phyloP scores from a whole-genome alignment of 1,140 invertebrate genomes.

The Papilio xuthus region DNA sequence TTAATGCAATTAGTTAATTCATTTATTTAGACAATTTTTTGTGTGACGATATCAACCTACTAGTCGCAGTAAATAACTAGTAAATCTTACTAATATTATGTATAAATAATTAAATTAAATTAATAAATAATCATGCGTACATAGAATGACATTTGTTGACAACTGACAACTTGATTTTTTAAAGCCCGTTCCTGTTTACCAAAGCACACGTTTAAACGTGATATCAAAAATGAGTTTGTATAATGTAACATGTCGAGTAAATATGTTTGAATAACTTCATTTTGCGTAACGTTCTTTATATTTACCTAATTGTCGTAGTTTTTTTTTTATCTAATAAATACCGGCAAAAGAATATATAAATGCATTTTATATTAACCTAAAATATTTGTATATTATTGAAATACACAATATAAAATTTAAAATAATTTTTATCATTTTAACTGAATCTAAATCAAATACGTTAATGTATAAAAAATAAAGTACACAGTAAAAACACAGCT shows the following conservation, averaged over 20 bases:
- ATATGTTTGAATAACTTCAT: neutral
- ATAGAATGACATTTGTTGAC: constrained; percentile 1
- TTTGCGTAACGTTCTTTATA: neutral
- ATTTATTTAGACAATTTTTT: constrained; percentile 11
- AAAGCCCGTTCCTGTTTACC: neutral
- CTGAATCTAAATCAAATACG: too few relatives aligned
- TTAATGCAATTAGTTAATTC: neutral
- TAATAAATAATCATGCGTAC: neutral
- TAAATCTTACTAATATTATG: too few relatives aligned
- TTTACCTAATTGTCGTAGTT: neutral
- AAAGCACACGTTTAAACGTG: too few relatives aligned
- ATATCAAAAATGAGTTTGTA: too few relatives aligned
- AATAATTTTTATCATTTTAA: too few relatives aligned
- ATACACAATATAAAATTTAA: too few relatives aligned
- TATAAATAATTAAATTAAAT: neutral
- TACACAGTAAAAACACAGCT: too few relatives aligned
- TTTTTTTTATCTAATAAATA: neutral
- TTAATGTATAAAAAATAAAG: too few relatives aligned
- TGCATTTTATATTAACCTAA: neutral
- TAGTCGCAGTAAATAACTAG: neutral
- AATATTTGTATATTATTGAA: neutral
- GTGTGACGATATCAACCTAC: neutral
- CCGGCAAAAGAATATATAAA: neutral
- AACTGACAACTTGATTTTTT: neutral
- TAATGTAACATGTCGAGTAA: neutral